These are phyloP conservation scores for Xanthia togata DNA, from an alignment of 2,888 invertebrate genomes.

Conservation along the genomic window DNA sequence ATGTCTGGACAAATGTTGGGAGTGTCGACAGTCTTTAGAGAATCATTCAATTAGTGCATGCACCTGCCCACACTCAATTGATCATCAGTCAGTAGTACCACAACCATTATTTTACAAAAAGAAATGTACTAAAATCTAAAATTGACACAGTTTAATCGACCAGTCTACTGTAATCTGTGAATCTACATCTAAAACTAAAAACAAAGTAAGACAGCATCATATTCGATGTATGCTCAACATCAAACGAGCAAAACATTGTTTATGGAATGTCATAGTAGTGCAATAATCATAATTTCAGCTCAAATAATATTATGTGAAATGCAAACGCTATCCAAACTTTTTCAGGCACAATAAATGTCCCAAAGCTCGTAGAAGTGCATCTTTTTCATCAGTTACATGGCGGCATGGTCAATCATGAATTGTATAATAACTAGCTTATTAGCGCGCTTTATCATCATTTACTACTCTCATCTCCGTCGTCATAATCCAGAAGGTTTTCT, in stretches of 20 bases:
- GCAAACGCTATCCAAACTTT: background rate
- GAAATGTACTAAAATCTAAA: background rate
- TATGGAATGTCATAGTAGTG: no score
- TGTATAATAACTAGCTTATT: conserved; percentile 61
- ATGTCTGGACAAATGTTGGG: no score
- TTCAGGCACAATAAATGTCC: background rate
- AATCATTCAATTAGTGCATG: no score
- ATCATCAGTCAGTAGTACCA: no score
- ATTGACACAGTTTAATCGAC: background rate
- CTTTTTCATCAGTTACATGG: conserved; percentile 59
- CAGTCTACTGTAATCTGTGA: background rate
- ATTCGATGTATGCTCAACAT: no score
- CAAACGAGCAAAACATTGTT: background rate
- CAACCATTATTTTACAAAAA: conserved; percentile 3
- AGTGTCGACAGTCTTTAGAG: no score
- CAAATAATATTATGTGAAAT: background rate
- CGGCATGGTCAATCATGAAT: conserved; percentile 61
- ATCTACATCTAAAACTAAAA: background rate
- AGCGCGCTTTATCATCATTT: conserved; percentile 37
- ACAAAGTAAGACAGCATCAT: no score
- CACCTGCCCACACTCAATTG: no score
- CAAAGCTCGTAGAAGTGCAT: conserved; percentile 13
- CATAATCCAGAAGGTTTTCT: conserved; percentile 40
- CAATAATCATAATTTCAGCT: background rate
- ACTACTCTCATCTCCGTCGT: conserved; percentile 29